These are phyloP conservation scores for Melieria crassipennis DNA, from an alignment of 2,888 invertebrate genomes.

Conservation along the genomic window DNA sequence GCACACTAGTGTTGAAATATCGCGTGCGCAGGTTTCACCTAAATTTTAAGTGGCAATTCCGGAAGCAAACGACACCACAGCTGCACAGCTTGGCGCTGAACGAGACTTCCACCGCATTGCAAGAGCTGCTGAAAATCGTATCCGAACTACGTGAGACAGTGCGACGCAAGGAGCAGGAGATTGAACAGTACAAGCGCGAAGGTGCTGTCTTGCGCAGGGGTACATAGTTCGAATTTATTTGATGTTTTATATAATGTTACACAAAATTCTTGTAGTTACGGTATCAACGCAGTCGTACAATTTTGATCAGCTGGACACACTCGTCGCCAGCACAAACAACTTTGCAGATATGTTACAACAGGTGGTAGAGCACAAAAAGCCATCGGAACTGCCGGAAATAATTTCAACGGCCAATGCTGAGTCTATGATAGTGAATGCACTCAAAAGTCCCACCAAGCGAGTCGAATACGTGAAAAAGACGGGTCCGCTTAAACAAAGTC, in stretches of 20 bases:
- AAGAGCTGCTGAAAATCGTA: constrained; percentile 45
- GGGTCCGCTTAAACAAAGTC: constrained; percentile 23
- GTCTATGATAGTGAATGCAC: too few relatives aligned
- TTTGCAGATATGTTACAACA: too few relatives aligned
- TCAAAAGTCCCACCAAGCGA: too few relatives aligned
- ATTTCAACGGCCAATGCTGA: too few relatives aligned
- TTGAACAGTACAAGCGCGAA: constrained; percentile 57
- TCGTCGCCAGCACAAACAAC: too few relatives aligned
- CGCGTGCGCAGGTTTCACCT: constrained; percentile 47
- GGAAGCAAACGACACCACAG: constrained; percentile 40
- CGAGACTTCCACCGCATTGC: constrained; percentile 46
- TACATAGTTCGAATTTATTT: not conserved
- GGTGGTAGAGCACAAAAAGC: too few relatives aligned
- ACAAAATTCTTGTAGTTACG: too few relatives aligned
- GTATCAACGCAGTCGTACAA: too few relatives aligned
- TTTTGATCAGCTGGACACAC: too few relatives aligned
- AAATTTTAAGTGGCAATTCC: constrained; percentile 55
- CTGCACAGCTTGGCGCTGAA: constrained; percentile 47
- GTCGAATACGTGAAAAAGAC: too few relatives aligned
- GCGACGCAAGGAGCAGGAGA: constrained; percentile 58
- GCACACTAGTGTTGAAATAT: constrained; percentile 52
- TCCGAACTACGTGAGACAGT: constrained; percentile 48
- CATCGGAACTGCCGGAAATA: too few relatives aligned
- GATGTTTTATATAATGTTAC: too few relatives aligned
- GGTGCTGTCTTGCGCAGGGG: constrained; percentile 49